phyloP scores from a whole-genome alignment of 2,113 vertebrate species.

The Grammomys surdaster region DNA sequence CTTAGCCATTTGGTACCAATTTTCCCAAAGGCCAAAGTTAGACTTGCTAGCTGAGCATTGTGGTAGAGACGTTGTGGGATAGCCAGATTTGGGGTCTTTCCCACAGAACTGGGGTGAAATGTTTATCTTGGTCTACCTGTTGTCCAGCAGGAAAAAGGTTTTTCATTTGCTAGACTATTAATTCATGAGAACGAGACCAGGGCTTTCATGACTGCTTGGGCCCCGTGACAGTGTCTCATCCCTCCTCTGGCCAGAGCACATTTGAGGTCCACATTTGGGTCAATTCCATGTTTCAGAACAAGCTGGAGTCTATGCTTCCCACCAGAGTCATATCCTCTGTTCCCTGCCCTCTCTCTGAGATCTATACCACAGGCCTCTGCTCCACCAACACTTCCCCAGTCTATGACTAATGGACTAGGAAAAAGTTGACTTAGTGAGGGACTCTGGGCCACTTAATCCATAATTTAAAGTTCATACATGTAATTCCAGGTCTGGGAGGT shows the following conservation, averaged over 20 bases:
- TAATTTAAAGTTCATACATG: neutral
- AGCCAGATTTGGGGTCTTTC: neutral
- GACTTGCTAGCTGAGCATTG: neutral
- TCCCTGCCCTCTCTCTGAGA: neutral
- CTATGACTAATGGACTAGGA: neutral
- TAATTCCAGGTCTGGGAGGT: neutral
- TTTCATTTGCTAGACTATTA: neutral
- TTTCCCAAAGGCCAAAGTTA: neutral
- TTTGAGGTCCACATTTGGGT: constrained; percentile 56
- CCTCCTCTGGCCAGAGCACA: constrained; percentile 48
- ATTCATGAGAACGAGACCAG: too few relatives aligned
- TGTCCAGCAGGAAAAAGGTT: neutral
- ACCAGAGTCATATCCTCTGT: constrained; percentile 52
- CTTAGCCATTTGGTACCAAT: neutral
- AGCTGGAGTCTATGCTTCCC: constrained; percentile 72
- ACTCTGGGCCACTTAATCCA: neutral
- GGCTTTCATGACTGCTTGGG: neutral
- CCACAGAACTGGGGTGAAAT: neutral
- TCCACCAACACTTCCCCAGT: neutral
- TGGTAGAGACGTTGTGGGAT: neutral
- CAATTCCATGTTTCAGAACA: constrained; percentile 73
- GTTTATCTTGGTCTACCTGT: neutral
- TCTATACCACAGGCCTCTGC: neutral
- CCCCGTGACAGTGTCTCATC: fast-evolving
- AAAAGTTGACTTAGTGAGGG: neutral